These are phyloP conservation scores for Pangasius larnaudii DNA, from an alignment of 2,797 vertebrate genomes.

Conservation along the genomic window DNA sequence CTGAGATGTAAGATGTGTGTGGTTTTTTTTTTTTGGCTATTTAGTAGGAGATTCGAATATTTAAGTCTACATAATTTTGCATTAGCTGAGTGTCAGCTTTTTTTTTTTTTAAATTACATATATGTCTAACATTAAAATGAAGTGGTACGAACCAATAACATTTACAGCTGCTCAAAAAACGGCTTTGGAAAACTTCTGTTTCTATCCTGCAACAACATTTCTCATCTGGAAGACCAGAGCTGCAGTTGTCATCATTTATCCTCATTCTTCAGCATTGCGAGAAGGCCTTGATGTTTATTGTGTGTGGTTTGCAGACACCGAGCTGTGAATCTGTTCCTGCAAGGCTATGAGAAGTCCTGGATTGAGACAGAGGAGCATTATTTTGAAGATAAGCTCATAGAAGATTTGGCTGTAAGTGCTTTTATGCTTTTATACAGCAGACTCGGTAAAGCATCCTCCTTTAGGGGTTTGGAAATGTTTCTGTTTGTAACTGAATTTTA, in stretches of 20 bases:
- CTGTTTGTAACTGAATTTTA: background rate
- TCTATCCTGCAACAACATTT: background rate
- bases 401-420: slow-evolving; percentile 89
- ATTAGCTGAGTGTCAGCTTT: background rate
- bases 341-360: slow-evolving; percentile 97
- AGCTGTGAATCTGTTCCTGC: slow-evolving; percentile 93
- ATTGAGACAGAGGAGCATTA: slow-evolving; percentile 96
- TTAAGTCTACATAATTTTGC: background rate
- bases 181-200: background rate
- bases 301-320: slow-evolving; percentile 80
- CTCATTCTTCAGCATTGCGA: background rate
- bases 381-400: slow-evolving; percentile 96
- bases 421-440: background rate
- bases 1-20: too few species aligned
- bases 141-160: background rate
- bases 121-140: background rate
- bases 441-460: background rate
- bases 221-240: background rate
- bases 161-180: background rate
- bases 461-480: background rate
- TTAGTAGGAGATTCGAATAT: background rate
- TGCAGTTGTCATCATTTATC: background rate
- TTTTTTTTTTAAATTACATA: background rate
- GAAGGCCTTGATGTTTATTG: background rate
- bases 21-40: background rate